Percentiles rank a stretch among this genome's conserved stretches.
Conservation (phyloP, 1,140 invertebrate genomes). For the Drosophila dunni region DNA sequence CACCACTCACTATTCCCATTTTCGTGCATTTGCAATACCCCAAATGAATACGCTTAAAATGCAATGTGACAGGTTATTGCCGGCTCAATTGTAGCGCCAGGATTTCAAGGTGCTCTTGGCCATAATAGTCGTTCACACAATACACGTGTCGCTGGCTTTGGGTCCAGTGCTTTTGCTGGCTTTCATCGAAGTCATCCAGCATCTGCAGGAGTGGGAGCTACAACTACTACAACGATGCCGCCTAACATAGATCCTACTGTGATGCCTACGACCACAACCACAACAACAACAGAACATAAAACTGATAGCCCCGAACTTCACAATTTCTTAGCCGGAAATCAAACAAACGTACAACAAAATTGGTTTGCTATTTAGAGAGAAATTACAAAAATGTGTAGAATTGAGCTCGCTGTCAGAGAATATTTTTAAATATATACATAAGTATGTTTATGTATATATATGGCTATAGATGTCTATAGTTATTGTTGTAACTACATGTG, state of each 20-base stretch:
- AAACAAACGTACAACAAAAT: constrained; percentile 77
- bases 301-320: constrained; percentile 52
- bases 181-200: constrained; percentile 58
- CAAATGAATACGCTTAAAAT: constrained; percentile 31
- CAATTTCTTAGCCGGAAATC: constrained; percentile 69
- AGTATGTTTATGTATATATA: constrained; percentile 4
- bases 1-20: neutral
- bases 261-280: constrained; percentile 44
- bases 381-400: constrained; percentile 37
- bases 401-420: constrained; percentile 36
- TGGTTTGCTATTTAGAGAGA: constrained; percentile 78
- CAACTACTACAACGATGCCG: constrained; percentile 42
- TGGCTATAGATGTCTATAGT: constrained; percentile 49
- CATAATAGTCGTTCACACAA: constrained; percentile 80
- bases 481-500: constrained; percentile 66
- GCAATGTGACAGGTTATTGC: constrained; percentile 72
- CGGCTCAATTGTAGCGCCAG: constrained; percentile 81
- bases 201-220: constrained; percentile 37
- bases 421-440: constrained; percentile 1
- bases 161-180: constrained; percentile 51
- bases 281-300: constrained; percentile 37
- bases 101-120: constrained; percentile 76
- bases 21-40: constrained; percentile 23
- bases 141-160: constrained; percentile 63
- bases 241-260: constrained; percentile 26